Evolutionary conservation across 2,888 invertebrate species (phyloP).

Genomic region (Atethmia centrago): DNA sequence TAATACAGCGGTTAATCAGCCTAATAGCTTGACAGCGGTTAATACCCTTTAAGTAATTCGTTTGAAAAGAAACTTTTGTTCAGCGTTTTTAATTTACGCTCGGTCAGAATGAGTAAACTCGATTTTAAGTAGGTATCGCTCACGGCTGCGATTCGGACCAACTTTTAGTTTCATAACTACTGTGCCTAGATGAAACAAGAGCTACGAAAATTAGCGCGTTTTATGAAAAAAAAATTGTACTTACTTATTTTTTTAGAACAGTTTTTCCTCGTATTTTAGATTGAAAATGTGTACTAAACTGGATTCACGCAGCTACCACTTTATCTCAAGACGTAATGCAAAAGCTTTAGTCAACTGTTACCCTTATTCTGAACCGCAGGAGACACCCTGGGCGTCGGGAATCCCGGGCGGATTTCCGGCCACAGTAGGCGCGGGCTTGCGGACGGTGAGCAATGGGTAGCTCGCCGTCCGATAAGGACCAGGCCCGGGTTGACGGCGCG

Average conservation of each 20-base stretch:
- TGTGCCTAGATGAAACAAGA: conserved; percentile 42
- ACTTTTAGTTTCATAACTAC: conserved; percentile 58
- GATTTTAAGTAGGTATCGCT: conserved; percentile 53
- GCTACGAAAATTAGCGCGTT: conserved; percentile 8
- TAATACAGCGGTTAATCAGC: conserved; percentile 34
- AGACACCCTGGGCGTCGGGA: too few relatives aligned
- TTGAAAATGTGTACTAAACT: neutral
- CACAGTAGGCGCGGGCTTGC: too few relatives aligned
- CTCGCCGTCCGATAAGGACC: too few relatives aligned
- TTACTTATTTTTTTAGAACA: neutral
- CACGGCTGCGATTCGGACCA: conserved; percentile 39
- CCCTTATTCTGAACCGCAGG: too few relatives aligned
- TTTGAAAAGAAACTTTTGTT: conserved; percentile 54
- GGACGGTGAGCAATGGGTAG: too few relatives aligned
- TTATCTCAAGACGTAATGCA: neutral
- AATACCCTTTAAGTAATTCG: conserved; percentile 42
- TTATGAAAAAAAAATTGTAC: neutral
- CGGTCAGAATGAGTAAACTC: conserved; percentile 55
- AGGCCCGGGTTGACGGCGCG: too few relatives aligned
- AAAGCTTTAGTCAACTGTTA: too few relatives aligned
- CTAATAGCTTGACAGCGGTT: conserved; percentile 38
- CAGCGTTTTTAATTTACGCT: conserved; percentile 57
- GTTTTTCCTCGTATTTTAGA: neutral
- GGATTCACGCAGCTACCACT: neutral
- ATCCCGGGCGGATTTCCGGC: too few relatives aligned